These are phyloP conservation scores for Triplophysa bombifrons DNA, from an alignment of 2,797 vertebrate species.

Conservation along the genomic window DNA sequence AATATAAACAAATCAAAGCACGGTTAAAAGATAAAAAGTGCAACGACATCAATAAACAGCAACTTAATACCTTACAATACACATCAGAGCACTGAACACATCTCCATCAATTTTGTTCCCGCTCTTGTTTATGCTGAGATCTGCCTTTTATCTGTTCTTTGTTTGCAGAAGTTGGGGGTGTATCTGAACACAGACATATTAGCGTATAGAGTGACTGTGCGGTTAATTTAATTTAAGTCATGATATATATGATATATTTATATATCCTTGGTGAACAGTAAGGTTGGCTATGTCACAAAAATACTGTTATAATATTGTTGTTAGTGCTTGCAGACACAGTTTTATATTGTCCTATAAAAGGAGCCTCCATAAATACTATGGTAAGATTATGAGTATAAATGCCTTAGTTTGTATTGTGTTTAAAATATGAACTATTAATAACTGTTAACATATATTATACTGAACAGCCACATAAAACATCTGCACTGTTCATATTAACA, in stretches of 20 bases:
- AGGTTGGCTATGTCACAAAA: background rate
- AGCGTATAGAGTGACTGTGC: slow-evolving; percentile 26
- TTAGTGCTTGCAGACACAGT: background rate
- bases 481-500: background rate
- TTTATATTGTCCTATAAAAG: background rate
- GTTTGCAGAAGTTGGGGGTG: slow-evolving; percentile 32
- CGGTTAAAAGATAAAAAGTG: slow-evolving; percentile 39
- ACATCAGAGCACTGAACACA: slow-evolving; percentile 45
- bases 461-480: background rate
- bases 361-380: no score
- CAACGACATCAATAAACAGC: slow-evolving; percentile 41
- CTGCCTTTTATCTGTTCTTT: slow-evolving; percentile 44
- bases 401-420: background rate
- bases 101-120: slow-evolving; percentile 41
- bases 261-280: background rate
- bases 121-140: slow-evolving; percentile 41
- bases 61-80: slow-evolving; percentile 38
- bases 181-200: slow-evolving; percentile 27
- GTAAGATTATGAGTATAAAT: background rate
- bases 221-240: slow-evolving; percentile 7
- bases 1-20: slow-evolving; percentile 44
- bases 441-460: background rate
- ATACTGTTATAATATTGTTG: background rate
- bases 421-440: background rate
- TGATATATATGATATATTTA: background rate